These are phyloP conservation scores for Limnothrissa miodon DNA, from an alignment of 2,113 vertebrate genomes.

Conservation along the genomic window DNA sequence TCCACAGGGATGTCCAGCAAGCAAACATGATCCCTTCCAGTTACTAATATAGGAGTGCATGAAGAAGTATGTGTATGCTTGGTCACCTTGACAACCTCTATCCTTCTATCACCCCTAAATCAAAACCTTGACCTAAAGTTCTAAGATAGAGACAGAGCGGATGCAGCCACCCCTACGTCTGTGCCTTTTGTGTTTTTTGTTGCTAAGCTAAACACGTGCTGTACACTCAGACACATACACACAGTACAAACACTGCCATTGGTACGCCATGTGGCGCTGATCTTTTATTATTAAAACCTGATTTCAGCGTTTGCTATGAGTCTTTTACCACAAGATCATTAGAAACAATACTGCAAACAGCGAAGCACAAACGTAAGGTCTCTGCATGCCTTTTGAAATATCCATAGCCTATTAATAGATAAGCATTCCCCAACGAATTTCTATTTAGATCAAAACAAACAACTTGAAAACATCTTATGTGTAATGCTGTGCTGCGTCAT, in stretches of 20 bases:
- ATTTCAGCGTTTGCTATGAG: not conserved
- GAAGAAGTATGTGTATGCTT: not conserved
- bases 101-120: not conserved
- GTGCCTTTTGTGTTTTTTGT: not conserved
- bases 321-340: not conserved
- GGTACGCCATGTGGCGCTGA: too few relatives aligned
- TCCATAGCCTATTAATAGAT: not conserved
- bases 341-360: not conserved
- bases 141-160: not conserved
- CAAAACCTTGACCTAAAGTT: not conserved
- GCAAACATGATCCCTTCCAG: slow-evolving; percentile 1
- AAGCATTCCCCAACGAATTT: not conserved
- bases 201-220: slow-evolving; percentile 29
- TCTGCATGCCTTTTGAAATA: not conserved
- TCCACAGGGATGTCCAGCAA: not conserved
- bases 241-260: slow-evolving; percentile 37
- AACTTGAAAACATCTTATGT: not conserved
- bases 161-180: not conserved
- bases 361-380: not conserved
- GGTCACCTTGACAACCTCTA: not conserved
- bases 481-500: not conserved
- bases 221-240: slow-evolving; percentile 19
- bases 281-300: too few relatives aligned
- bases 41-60: not conserved
- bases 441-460: not conserved